Base-by-base conservation (phyloP, 2,888 invertebrate species). In the Lasius fuliginosus region DNA sequence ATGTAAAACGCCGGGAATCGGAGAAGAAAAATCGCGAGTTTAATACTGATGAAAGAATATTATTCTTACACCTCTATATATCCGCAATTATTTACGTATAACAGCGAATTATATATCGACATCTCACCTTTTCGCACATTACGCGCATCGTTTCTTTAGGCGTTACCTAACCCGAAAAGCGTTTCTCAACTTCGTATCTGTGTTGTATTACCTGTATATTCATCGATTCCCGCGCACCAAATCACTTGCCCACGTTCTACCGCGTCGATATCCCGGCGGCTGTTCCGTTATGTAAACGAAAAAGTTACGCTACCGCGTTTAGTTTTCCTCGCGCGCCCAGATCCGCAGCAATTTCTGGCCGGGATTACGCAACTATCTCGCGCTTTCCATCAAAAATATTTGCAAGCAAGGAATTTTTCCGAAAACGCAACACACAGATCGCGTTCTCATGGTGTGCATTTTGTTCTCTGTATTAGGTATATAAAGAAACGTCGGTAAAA, bases 271-370 rank as follows among this genome's bases (percentile, higher is more conserved):
- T 60, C 18, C 33, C 15, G 71, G 27, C 42, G 42, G 15, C 18
- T 33, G 40, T 18, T 42, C 33, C 58, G 79, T 79, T 79, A 79
- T 79, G 58, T 79, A 79, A 79, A 79, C 71, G 42, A 79, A 79
- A 77, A 79, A 58, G 77, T 79, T 71, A 58, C 42, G 71, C 40
- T 79, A 69, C 68, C 27, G 40, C n/a, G 49, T 49, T 53, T 77
- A 77, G 56, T 77, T 77, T 71, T 77, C 69, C 30, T 23, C 42
- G 30, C 69, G 53, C 42, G 49, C 12, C 49, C 49, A 65, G 49
- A 76, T 36, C 1, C 18, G 18, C 36, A 36, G 42, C 30, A 69
- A 77, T 77, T 69, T 77, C 77, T 77, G 69, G 9, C 56, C 1
- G 40, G 56, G 30, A 58, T 77, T 58, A 42, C 71, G 30, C 40